Percentiles rank a stretch among this genome's conserved stretches.
Conservation (phyloP, 2,113 vertebrate species). For the Hoplias malabaricus region DNA sequence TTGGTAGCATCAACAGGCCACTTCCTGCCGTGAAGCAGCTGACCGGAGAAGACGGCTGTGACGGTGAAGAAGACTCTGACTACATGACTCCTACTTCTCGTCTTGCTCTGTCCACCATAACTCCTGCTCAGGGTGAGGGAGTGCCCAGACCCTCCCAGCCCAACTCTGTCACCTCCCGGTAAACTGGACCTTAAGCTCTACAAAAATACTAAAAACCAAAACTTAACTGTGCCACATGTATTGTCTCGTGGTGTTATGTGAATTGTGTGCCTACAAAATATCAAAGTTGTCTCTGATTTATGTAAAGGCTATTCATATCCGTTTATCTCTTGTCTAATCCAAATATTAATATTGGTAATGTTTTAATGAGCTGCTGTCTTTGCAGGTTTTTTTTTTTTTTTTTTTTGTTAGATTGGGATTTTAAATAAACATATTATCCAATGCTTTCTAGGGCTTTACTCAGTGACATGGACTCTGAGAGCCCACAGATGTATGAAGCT, state of each 20-base stretch:
- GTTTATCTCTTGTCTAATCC: too few species aligned
- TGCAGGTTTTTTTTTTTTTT: too few species aligned
- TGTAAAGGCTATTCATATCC: too few species aligned
- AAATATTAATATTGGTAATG: too few species aligned
- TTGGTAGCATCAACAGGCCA: slow-evolving; percentile 67
- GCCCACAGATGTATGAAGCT: slow-evolving; percentile 83
- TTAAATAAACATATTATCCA: not conserved
- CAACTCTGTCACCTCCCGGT: slow-evolving; percentile 67
- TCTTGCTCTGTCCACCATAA: slow-evolving; percentile 73
- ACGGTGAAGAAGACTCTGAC: slow-evolving; percentile 86
- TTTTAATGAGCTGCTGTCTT: too few species aligned
- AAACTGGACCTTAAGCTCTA: not conserved
- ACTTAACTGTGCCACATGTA: too few species aligned
- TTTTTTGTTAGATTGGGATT: too few species aligned
- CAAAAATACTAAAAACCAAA: too few species aligned
- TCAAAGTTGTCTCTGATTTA: too few species aligned
- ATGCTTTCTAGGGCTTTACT: slow-evolving; percentile 60
- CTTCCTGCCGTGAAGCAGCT: slow-evolving; percentile 75
- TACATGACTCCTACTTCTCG: slow-evolving; percentile 96
- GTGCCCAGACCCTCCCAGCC: slow-evolving; percentile 71
- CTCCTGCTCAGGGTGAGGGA: slow-evolving; percentile 38
- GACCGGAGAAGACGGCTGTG: slow-evolving; percentile 75
- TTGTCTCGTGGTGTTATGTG: too few species aligned
- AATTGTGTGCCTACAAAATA: too few species aligned
- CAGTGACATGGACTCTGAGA: slow-evolving; percentile 76